A percentile compares a stretch with the other conserved stretches of the same genome.
These are phyloP conservation scores for Merluccius polli DNA, from an alignment of 2,797 vertebrate genomes.

Conservation along the genomic window DNA sequence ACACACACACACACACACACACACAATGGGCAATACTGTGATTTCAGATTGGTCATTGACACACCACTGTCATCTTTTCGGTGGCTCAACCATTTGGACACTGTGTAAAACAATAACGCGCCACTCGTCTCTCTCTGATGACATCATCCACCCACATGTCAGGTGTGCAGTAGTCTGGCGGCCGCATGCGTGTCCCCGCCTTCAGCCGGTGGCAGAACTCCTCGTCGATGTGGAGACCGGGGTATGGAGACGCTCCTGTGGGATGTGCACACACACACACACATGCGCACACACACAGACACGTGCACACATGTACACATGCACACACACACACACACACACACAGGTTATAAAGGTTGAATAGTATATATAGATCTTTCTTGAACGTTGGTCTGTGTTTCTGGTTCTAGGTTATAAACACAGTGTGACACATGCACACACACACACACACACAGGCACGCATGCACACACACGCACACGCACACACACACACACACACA, in stretches of 20 bases:
- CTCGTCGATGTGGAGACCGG: slow-evolving; percentile 90
- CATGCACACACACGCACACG: not conserved
- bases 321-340: not conserved
- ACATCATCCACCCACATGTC: slow-evolving; percentile 77
- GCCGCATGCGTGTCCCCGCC: slow-evolving; percentile 87
- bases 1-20: slow-evolving; percentile 4
- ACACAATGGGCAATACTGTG: not conserved
- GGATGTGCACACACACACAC: not conserved
- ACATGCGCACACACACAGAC: not conserved
- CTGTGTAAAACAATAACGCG: not conserved
- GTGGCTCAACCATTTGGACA: not conserved
- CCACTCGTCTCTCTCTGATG: not conserved
- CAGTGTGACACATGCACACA: not conserved
- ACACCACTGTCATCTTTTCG: not conserved
- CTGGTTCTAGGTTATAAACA: not conserved
- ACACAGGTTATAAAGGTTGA: not conserved
- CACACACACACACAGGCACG: not conserved
- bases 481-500: not conserved
- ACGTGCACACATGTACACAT: too few species aligned
- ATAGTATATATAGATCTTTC: not conserved
- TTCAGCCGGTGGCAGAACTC: slow-evolving; percentile 91
- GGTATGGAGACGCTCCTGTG: slow-evolving; percentile 90
- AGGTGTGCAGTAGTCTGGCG: slow-evolving; percentile 85
- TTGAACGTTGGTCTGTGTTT: not conserved
- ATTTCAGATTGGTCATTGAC: not conserved